phyloP scores from a whole-genome alignment of 1,140 invertebrate species.

The Ectropis grisescens region DNA sequence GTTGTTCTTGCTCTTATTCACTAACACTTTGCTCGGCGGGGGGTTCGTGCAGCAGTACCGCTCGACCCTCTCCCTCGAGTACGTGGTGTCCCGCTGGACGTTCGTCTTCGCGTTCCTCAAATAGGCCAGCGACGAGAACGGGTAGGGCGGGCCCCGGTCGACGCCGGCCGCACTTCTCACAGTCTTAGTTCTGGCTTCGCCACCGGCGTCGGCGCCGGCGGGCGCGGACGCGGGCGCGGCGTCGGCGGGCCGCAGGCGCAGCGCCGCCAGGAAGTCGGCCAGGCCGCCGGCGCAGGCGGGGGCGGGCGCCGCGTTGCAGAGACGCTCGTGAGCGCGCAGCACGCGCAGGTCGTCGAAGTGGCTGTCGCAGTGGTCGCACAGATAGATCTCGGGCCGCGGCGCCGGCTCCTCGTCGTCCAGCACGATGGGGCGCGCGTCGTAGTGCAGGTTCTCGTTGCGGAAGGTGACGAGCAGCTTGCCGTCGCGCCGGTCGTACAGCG shows the following conservation, averaged over 20 bases:
- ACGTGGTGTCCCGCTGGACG: constrained; percentile 37
- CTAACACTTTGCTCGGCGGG: constrained; percentile 40
- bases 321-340: constrained; percentile 53
- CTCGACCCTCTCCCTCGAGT: constrained; percentile 52
- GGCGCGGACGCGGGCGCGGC: no score
- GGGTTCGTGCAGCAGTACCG: constrained; percentile 49
- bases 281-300: constrained; percentile 31
- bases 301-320: constrained; percentile 45
- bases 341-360: constrained; percentile 58
- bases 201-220: neutral
- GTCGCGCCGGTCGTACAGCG: constrained; percentile 75
- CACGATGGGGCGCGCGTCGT: no score
- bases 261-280: constrained; percentile 44
- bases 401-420: no score
- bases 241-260: constrained; percentile 30
- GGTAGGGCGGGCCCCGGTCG: constrained; percentile 56
- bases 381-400: constrained; percentile 80
- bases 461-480: constrained; percentile 80
- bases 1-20: constrained; percentile 48
- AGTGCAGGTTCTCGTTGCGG: constrained; percentile 80
- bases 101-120: constrained; percentile 43
- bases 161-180: constrained; percentile 35
- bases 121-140: constrained; percentile 64
- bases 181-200: constrained; percentile 29
- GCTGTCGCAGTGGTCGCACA: constrained; percentile 81